Percentiles rank a stretch among this genome's conserved stretches.
These are phyloP conservation scores for Salvelinus sp. DNA, from an alignment of 2,113 vertebrate genomes.

Conservation along the genomic window DNA sequence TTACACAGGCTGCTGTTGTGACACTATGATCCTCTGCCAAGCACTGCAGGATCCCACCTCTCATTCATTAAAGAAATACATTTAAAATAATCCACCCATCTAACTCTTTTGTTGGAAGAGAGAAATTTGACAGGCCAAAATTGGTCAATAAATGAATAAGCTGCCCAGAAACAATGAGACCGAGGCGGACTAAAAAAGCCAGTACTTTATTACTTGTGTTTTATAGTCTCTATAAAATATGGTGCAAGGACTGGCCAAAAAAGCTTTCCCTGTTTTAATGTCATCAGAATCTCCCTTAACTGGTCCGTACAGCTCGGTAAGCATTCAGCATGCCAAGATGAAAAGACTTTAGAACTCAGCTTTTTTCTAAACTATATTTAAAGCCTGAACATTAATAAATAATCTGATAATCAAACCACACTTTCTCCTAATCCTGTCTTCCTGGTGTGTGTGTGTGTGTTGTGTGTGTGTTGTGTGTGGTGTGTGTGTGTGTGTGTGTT, in stretches of 20 bases:
- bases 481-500: slow-evolving; percentile 9
- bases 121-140: neutral
- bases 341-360: neutral
- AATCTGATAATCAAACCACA: neutral
- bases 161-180: neutral
- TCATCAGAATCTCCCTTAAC: neutral
- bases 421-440: too few relatives aligned
- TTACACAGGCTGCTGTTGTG: neutral
- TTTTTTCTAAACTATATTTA: neutral
- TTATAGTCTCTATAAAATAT: slow-evolving; percentile 7
- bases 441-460: neutral
- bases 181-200: neutral
- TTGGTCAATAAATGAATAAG: neutral
- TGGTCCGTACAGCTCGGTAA: too few relatives aligned
- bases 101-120: neutral
- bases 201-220: neutral
- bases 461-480: too few relatives aligned
- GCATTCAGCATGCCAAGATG: neutral
- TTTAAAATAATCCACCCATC: slow-evolving; percentile 3
- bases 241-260: neutral
- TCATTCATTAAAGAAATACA: neutral
- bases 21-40: slow-evolving; percentile 1
- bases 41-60: neutral
- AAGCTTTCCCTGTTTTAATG: neutral
- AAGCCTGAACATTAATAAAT: neutral